These are phyloP conservation scores for Oreocharis arfaki DNA, from an alignment of 2,113 vertebrate species.

Conservation along the genomic window DNA sequence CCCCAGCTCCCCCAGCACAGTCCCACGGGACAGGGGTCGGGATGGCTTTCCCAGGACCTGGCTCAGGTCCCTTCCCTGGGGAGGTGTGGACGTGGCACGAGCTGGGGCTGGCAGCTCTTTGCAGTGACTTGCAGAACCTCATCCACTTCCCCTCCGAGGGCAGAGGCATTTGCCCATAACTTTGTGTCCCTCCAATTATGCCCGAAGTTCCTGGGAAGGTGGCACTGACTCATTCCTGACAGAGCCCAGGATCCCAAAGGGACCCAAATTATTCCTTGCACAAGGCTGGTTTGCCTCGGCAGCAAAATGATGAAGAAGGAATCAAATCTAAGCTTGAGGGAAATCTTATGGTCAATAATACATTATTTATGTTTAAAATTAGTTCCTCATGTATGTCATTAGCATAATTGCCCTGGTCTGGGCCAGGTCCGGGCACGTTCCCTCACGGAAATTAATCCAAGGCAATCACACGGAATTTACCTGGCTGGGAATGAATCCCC, in stretches of 20 bases:
- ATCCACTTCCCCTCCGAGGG: fast-evolving
- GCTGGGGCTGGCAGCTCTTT: background rate
- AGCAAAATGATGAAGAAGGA: background rate
- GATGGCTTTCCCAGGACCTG: no score
- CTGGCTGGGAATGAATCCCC: background rate
- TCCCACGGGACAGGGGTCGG: no score
- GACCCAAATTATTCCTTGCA: background rate
- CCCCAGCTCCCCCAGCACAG: background rate
- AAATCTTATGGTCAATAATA: background rate
- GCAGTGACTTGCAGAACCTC: fast-evolving
- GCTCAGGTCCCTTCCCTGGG: no score
- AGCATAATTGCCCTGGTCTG: background rate
- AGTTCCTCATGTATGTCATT: background rate
- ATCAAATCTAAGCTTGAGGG: background rate
- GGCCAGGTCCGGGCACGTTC: background rate
- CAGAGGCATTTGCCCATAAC: fast-evolving
- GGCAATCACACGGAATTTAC: background rate
- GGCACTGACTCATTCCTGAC: background rate
- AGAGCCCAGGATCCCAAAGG: background rate
- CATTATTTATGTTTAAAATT: background rate
- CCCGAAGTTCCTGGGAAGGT: fast-evolving
- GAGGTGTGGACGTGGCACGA: fast-evolving
- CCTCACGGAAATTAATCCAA: background rate
- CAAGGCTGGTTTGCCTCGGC: fast-evolving
- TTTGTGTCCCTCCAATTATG: fast-evolving